Evolutionary conservation across 1,140 invertebrate species (phyloP).

Genomic region (Anoplolepis gracilipes): DNA sequence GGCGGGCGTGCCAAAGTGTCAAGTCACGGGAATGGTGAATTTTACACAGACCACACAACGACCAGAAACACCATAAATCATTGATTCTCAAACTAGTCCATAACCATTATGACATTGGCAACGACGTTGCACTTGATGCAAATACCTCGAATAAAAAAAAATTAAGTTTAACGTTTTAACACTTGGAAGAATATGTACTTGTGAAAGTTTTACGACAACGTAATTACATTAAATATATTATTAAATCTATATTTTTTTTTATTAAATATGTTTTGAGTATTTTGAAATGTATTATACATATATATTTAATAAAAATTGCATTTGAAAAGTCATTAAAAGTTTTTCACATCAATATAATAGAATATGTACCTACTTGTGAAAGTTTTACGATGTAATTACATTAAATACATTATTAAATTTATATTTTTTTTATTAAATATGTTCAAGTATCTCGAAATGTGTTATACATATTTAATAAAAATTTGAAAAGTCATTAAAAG

Average conservation of each 20-base stretch:
- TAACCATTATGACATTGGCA: conserved; percentile 40
- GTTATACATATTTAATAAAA: too few species aligned
- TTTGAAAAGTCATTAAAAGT: too few species aligned
- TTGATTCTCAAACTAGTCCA: conserved; percentile 47
- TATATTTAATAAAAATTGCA: too few species aligned
- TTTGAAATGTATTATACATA: not conserved
- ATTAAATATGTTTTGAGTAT: not conserved
- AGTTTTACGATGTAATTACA: too few species aligned
- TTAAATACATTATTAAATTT: too few species aligned
- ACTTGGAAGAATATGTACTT: not conserved
- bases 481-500: too few species aligned
- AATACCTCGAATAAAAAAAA: not conserved
- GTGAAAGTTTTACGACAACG: not conserved
- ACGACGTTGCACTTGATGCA: conserved; percentile 40
- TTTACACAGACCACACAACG: conserved; percentile 33
- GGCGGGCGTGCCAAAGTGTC: conserved; percentile 31
- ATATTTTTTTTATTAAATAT: too few species aligned
- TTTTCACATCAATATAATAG: too few species aligned
- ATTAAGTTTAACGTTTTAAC: not conserved
- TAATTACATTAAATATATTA: not conserved
- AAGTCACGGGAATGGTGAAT: conserved; percentile 41
- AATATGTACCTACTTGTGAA: too few species aligned
- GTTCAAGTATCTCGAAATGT: too few species aligned
- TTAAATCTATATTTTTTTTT: not conserved
- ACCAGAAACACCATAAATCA: conserved; percentile 53